Evolutionary conservation across 1,140 invertebrate genomes (phyloP).

Genomic region (Pteromalus puparum): DNA sequence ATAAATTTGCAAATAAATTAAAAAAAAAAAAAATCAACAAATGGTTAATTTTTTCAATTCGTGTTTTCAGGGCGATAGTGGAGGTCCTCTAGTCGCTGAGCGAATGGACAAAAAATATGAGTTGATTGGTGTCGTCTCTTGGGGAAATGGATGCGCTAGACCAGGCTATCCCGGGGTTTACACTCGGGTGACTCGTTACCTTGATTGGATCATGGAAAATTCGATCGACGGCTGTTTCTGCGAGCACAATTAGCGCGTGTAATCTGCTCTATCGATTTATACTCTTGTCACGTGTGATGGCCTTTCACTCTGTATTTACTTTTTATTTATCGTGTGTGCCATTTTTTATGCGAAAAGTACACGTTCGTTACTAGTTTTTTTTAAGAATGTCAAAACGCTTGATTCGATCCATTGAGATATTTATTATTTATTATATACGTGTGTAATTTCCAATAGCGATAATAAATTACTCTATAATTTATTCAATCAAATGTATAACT

Average conservation of each 20-base stretch:
- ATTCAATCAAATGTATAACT: too few species aligned
- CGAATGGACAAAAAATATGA: conserved; percentile 85
- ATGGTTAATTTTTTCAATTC: neutral
- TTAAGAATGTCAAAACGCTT: neutral
- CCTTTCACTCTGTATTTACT: neutral
- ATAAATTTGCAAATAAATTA: too few species aligned
- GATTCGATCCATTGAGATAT: too few species aligned
- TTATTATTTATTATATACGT: too few species aligned
- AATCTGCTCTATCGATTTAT: too few species aligned
- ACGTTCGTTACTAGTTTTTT: conserved; percentile 37
- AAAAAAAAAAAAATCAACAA: too few species aligned
- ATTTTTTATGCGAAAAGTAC: neutral
- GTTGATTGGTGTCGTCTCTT: conserved; percentile 80
- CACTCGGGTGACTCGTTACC: conserved; percentile 81
- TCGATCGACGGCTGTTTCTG: conserved; percentile 80
- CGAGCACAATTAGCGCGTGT: conserved; percentile 52
- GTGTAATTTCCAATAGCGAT: too few species aligned
- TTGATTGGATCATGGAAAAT: conserved; percentile 81
- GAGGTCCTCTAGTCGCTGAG: conserved; percentile 88
- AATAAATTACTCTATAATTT: too few species aligned
- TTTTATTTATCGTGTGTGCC: conserved; percentile 6
- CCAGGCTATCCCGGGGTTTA: conserved; percentile 83
- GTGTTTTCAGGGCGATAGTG: conserved; percentile 86
- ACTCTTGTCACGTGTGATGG: too few species aligned
- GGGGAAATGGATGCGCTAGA: conserved; percentile 74